phyloP scores from a whole-genome alignment of 2,113 vertebrate species.

The Microcebus tavaratra region DNA sequence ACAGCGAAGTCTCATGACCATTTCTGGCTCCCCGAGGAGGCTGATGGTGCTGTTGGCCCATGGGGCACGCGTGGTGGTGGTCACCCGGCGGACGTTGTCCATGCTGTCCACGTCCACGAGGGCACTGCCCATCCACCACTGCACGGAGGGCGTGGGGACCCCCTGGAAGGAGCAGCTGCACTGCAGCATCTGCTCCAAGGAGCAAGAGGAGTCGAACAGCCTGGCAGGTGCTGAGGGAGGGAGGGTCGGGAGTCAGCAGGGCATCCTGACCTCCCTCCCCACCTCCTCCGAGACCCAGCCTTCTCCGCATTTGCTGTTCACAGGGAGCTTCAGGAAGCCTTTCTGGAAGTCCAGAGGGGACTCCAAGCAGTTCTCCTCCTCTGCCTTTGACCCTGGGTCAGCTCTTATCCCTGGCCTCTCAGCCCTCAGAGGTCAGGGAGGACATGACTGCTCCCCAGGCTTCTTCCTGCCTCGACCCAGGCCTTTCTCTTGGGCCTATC shows the following conservation, averaged over 20 bases:
- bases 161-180: conserved; percentile 45
- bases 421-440: neutral
- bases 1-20: neutral
- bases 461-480: neutral
- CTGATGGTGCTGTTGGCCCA: conserved; percentile 59
- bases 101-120: neutral
- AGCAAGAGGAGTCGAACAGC: neutral
- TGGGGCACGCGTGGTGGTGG: neutral
- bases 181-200: neutral
- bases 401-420: neutral
- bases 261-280: neutral
- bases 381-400: neutral
- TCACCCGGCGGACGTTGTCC: neutral
- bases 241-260: neutral
- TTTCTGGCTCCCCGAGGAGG: neutral
- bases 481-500: neutral
- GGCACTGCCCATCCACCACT: neutral
- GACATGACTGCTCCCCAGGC: neutral
- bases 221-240: neutral
- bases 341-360: neutral
- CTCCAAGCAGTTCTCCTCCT: neutral
- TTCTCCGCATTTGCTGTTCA: neutral
- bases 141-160: neutral
- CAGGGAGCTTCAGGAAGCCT: neutral
- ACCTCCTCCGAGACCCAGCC: neutral